These are phyloP conservation scores for Cheilinus undulatus DNA, from an alignment of 2,113 vertebrate genomes.

Conservation along the genomic window DNA sequence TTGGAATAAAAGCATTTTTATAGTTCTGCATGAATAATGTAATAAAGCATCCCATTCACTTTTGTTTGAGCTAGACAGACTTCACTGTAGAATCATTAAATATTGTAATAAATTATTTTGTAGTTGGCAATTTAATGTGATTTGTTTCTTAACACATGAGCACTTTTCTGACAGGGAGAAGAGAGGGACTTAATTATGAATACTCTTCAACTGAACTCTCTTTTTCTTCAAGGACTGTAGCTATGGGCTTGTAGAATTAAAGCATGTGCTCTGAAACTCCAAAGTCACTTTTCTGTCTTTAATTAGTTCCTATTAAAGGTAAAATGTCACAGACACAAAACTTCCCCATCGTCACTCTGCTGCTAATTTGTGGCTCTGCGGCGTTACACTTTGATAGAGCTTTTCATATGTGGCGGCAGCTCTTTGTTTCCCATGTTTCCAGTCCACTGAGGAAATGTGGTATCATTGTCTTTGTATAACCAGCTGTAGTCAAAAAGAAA, in stretches of 20 bases:
- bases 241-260: conserved; percentile 27
- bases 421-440: conserved; percentile 56
- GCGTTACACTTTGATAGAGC: conserved; percentile 42
- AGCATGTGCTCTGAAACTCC: conserved; percentile 5
- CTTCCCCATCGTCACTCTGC: conserved; percentile 46
- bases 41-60: too few relatives aligned
- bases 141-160: conserved; percentile 22
- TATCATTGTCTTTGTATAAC: conserved; percentile 53
- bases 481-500: conserved; percentile 45
- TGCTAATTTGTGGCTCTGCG: conserved; percentile 49
- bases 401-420: conserved; percentile 24
- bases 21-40: too few relatives aligned
- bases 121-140: background rate
- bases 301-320: conserved; percentile 15
- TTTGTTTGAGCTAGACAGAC: background rate
- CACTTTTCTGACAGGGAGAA: conserved; percentile 4
- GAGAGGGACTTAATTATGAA: conserved; percentile 29
- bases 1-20: too few relatives aligned
- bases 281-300: background rate
- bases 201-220: conserved; percentile 12
- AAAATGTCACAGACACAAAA: conserved; percentile 28
- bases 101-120: background rate
- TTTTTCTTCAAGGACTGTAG: conserved; percentile 7
- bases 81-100: background rate
- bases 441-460: conserved; percentile 53